Conservation (phyloP, 2,113 vertebrate genomes). For the Percina caprodes region DNA sequence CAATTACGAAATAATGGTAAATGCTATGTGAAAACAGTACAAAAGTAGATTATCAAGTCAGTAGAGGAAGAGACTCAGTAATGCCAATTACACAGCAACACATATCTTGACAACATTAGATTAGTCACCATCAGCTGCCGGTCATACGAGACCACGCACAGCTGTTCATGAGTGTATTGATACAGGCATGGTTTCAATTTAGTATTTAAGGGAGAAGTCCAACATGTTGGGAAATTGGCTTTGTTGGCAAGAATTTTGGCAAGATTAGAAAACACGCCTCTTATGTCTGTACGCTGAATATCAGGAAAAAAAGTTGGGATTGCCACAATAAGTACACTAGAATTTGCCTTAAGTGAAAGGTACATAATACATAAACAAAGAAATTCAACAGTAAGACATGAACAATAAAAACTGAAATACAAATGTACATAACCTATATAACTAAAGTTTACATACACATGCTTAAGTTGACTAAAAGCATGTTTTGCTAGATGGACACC, state of each 20-base stretch:
- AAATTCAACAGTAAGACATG: no score
- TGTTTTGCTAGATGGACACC: no score
- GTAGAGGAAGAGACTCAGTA: not conserved
- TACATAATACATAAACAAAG: no score
- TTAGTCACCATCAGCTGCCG: constrained; percentile 1
- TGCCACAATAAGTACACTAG: no score
- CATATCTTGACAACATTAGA: not conserved
- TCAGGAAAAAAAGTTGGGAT: no score
- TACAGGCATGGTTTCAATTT: constrained; percentile 4
- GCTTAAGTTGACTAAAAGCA: no score
- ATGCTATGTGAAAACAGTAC: not conserved
- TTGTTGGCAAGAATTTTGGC: not conserved
- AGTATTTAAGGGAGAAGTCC: not conserved
- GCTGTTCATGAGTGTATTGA: not conserved
- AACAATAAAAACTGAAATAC: no score
- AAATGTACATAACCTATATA: no score
- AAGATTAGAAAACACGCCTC: not conserved
- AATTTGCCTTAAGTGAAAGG: no score
- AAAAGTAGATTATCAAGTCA: not conserved
- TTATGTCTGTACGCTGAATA: constrained; percentile 7
- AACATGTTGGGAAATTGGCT: not conserved
- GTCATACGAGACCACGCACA: not conserved
- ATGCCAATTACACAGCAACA: not conserved
- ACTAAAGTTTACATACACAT: no score
- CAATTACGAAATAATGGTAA: not conserved